Base-by-base conservation (phyloP, 2,797 vertebrate genomes). In the Danio choprae region DNA sequence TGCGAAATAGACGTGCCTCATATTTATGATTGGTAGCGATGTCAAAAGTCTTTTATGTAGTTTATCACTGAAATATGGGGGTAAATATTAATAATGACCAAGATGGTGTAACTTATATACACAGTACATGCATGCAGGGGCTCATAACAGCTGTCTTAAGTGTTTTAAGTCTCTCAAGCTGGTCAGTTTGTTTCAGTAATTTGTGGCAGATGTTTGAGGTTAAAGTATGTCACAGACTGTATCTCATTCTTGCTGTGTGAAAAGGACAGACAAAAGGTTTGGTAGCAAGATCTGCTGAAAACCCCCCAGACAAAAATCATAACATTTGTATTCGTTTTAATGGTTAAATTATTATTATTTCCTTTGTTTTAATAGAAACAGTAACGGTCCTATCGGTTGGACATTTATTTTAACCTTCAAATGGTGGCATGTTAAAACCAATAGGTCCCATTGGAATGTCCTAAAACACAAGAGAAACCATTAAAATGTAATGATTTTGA, bases 131-230 rank as follows among this genome's bases (percentile, higher is more conserved):
- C 20, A 64, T 50, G 55, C 38, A n/a, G 48, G 55, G 15, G 29
- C 59, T 70, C 53, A 40, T 70, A 78, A 60, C 77, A 71, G 67
- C 46, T 62, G 77, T 63, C 20, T 64, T 20, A 18, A 50, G n/a
- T 43, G 55, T 50, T 75, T 62, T 75, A 48, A 71, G 50, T 50
- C 53, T 63, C 62, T 20, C 10, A 46, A 78, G 43, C 75, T 18
- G 60, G 68, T 56, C 75, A 58, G 48, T 67, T 44, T 70, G 69
- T 56, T 75, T 74, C 20, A 1, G 7, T 81, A 69, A 84, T 81
- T 62, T 64, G 20, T 7, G 13, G 41, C 72, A 76, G 80, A 84
- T 84, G 82, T 73, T 77, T n/a, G 18, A 59, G 56, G 46, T 43
- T 79, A 63, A 64, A 63, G 40, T 36, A 59, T 60, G 56, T 78